phyloP scores from a whole-genome alignment of 2,888 invertebrate genomes.

The Lithophane socia region DNA sequence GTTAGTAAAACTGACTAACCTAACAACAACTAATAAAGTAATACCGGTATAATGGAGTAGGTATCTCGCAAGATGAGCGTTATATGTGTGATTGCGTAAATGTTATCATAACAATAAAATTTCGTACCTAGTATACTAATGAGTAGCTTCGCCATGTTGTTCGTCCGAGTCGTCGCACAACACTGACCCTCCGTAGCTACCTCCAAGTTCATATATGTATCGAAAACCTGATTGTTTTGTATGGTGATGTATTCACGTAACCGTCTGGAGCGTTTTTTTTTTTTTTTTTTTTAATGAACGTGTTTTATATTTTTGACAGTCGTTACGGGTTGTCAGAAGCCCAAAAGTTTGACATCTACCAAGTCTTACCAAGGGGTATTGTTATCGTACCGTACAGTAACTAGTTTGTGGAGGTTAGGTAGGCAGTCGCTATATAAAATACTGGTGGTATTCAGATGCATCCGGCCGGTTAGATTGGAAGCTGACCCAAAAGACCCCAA shows the following conservation, averaged over 20 bases:
- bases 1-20: too few species aligned
- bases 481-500: neutral
- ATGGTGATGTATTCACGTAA: slow-evolving; percentile 17
- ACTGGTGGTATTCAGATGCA: neutral
- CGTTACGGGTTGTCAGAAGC: too few species aligned
- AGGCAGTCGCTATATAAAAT: neutral
- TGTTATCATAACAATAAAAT: slow-evolving; percentile 30
- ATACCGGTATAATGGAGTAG: neutral
- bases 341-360: neutral
- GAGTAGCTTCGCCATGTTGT: slow-evolving; percentile 56
- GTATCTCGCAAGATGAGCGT: neutral
- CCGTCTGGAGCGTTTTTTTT: neutral
- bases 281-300: neutral
- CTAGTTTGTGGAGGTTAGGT: neutral
- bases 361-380: neutral
- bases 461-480: too few species aligned
- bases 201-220: slow-evolving; percentile 24
- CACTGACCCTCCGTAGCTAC: slow-evolving; percentile 27
- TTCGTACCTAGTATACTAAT: slow-evolving; percentile 46
- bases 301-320: neutral
- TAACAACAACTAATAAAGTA: too few species aligned
- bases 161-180: slow-evolving; percentile 20
- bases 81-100: neutral
- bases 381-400: neutral
- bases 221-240: slow-evolving; percentile 45